phyloP scores from a whole-genome alignment of 2,888 invertebrate genomes.

The Harpagoxenus sublaevis region DNA sequence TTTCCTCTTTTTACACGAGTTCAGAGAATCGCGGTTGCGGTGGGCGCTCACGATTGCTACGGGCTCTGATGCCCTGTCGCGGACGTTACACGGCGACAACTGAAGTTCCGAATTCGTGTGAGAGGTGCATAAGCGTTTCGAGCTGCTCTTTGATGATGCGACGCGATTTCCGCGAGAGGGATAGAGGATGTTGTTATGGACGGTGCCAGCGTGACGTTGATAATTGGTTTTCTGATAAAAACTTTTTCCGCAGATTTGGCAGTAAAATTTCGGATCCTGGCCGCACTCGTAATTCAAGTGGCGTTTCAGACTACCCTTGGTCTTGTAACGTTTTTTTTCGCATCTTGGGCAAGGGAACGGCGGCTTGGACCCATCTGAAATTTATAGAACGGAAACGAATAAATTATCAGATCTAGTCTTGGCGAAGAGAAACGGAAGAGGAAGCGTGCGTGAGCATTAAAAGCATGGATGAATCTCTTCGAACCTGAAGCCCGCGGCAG shows the following conservation, averaged over 20 bases:
- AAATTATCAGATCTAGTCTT: conserved; percentile 62
- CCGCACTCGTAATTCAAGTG: conserved; percentile 93
- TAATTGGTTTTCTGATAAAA: conserved; percentile 89
- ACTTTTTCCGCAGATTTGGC: conserved; percentile 90
- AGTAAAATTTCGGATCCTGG: conserved; percentile 91
- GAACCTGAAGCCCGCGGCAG: not conserved
- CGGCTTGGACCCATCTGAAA: conserved; percentile 70
- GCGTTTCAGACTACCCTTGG: conserved; percentile 92
- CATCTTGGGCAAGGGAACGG: conserved; percentile 80
- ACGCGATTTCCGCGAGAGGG: not conserved
- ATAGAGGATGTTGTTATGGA: conserved; percentile 70
- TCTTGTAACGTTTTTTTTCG: conserved; percentile 76
- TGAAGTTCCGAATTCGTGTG: not conserved
- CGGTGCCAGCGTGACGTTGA: conserved; percentile 81
- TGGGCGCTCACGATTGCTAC: too few species aligned
- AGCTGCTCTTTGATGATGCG: not conserved
- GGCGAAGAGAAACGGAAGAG: not conserved
- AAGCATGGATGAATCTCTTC: conserved; percentile 36
- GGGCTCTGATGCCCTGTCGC: too few species aligned
- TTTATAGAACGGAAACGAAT: conserved; percentile 69
- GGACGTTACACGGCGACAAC: too few species aligned
- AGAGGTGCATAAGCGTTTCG: not conserved
- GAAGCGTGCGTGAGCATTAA: conserved; percentile 39
- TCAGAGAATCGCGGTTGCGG: too few species aligned
- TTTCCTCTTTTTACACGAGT: too few species aligned